phyloP scores from a whole-genome alignment of 2,797 vertebrate species.

The Sphenodon punctatus region DNA sequence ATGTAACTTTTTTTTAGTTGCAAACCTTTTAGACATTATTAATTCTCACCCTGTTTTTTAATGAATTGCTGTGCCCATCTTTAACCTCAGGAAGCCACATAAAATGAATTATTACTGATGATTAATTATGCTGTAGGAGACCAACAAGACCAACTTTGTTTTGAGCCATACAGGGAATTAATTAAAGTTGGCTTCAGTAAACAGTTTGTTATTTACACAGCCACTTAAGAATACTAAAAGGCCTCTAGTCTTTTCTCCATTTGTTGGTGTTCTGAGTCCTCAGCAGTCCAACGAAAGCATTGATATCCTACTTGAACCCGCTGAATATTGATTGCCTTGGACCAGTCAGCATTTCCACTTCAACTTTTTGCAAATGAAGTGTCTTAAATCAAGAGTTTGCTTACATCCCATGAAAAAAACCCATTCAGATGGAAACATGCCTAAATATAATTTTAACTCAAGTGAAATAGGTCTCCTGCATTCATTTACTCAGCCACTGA shows the following conservation, averaged over 20 bases:
- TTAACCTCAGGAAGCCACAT: constrained; percentile 50
- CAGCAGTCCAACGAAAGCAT: not conserved
- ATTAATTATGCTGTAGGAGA: constrained; percentile 56
- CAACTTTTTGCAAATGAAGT: constrained; percentile 16
- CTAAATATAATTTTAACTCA: constrained; percentile 9
- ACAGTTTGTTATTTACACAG: constrained; percentile 7
- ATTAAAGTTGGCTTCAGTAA: constrained; percentile 50
- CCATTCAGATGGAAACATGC: not conserved
- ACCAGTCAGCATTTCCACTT: constrained; percentile 16
- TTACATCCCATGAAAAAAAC: not conserved
- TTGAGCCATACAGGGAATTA: constrained; percentile 38
- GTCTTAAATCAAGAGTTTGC: constrained; percentile 19
- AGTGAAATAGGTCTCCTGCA: not conserved
- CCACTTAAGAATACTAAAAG: not conserved
- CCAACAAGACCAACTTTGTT: constrained; percentile 40
- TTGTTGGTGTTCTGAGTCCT: not conserved
- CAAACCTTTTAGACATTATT: constrained; percentile 53
- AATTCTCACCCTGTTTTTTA: constrained; percentile 51
- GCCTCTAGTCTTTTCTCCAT: not conserved
- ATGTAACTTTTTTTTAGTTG: constrained; percentile 8
- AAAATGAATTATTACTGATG: constrained; percentile 50
- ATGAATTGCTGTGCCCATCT: constrained; percentile 43
- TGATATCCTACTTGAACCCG: not conserved
- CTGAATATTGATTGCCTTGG: not conserved
- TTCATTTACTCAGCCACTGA: not conserved